Evolutionary conservation across 2,888 invertebrate species (phyloP).

Genomic region (Xanthia togata): DNA sequence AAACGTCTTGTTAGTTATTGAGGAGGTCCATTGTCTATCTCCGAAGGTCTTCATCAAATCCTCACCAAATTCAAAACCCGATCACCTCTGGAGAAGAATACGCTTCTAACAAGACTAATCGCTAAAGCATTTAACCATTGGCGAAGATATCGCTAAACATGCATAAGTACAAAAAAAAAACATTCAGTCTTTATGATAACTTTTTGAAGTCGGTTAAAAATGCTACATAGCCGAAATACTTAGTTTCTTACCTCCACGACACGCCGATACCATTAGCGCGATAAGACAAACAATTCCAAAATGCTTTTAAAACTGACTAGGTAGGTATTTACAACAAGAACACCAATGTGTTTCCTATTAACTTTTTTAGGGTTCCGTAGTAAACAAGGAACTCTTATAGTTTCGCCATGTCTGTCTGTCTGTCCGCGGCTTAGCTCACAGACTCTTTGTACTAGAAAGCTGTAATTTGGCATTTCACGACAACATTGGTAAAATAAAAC

Average conservation of each 20-base stretch:
- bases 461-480: too few species aligned
- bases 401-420: too few species aligned
- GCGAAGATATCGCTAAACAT: background rate
- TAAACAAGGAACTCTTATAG: too few species aligned
- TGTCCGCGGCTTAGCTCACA: too few species aligned
- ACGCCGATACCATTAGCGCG: background rate
- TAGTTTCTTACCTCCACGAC: too few species aligned
- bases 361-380: too few species aligned
- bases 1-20: background rate
- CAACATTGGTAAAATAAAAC: too few species aligned
- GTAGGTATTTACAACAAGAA: background rate
- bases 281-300: slow-evolving; percentile 6
- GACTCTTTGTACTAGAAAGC: too few species aligned
- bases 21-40: background rate
- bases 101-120: background rate
- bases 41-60: background rate
- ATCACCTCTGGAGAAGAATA: background rate
- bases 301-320: background rate
- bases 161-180: too few species aligned
- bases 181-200: background rate
- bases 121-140: background rate
- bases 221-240: background rate
- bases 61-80: background rate
- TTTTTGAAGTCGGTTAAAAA: background rate
- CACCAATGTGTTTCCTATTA: too few species aligned